Conservation (phyloP, 2,113 vertebrate species). For the Lycaon pictus region DNA sequence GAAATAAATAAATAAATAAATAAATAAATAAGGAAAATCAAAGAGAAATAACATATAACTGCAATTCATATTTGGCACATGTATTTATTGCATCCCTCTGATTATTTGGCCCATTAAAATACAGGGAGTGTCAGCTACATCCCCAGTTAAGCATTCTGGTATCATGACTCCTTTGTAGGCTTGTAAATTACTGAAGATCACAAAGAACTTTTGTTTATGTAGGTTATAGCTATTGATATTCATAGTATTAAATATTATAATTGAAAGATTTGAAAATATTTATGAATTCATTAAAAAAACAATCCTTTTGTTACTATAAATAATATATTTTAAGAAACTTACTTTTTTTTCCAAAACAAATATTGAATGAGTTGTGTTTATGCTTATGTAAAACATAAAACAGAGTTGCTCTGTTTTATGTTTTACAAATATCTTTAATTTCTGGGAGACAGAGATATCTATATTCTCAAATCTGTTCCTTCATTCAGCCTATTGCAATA, state of each 20-base stretch:
- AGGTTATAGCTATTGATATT: background rate
- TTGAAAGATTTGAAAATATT: background rate
- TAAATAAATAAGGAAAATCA: background rate
- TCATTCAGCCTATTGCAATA: background rate
- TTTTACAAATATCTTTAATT: background rate
- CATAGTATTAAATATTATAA: background rate
- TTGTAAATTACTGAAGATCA: background rate
- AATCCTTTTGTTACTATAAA: background rate
- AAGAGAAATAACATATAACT: background rate
- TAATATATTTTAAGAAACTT: background rate
- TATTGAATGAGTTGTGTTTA: background rate
- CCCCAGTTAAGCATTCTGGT: background rate
- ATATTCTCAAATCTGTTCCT: background rate
- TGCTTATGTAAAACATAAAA: no score
- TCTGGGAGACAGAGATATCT: background rate
- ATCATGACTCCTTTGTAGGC: background rate
- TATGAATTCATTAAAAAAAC: conserved; percentile 17
- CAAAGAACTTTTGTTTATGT: background rate
- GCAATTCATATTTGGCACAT: background rate
- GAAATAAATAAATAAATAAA: no score
- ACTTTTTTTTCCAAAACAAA: background rate
- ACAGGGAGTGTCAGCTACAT: background rate
- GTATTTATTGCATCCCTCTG: background rate
- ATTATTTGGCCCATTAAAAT: background rate
- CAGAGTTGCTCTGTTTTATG: background rate